A percentile compares a stretch with the other conserved stretches of the same genome.
Evolutionary conservation across 2,888 invertebrate genomes (phyloP).

Genomic region (Rhabditophanes sp.): DNA sequence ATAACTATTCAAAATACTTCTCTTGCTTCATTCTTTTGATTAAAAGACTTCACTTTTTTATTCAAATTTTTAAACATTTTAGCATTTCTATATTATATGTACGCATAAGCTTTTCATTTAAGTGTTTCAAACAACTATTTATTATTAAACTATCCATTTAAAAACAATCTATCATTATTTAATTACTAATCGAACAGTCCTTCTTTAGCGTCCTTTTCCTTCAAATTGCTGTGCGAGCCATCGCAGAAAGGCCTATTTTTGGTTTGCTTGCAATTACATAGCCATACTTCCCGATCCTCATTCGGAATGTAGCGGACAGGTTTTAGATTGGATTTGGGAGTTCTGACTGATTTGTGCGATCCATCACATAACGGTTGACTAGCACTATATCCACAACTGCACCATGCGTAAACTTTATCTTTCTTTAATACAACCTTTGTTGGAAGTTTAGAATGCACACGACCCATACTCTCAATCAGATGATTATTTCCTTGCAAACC

Average conservation of each 20-base stretch:
- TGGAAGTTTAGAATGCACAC: constrained; percentile 19
- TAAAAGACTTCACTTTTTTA: no score
- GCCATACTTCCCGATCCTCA: constrained; percentile 69
- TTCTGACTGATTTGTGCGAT: constrained; percentile 55
- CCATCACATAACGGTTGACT: constrained; percentile 71
- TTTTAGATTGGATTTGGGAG: constrained; percentile 50
- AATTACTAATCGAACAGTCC: constrained; percentile 16
- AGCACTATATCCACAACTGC: constrained; percentile 78
- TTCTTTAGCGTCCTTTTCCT: constrained; percentile 27
- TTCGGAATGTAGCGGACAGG: constrained; percentile 70
- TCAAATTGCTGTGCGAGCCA: constrained; percentile 61
- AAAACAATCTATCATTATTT: no score
- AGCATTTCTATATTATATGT: no score
- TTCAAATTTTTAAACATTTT: no score
- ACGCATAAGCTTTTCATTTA: no score
- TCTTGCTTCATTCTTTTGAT: no score
- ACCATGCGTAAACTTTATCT: constrained; percentile 71
- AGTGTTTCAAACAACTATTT: no score
- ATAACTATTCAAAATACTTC: no score
- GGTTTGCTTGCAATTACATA: constrained; percentile 94
- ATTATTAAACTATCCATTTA: no score
- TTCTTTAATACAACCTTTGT: constrained; percentile 45
- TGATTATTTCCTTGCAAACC: constrained; percentile 42
- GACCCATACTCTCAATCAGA: constrained; percentile 30
- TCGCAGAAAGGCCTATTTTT: constrained; percentile 86